phyloP scores from a whole-genome alignment of 1,140 invertebrate species.

The Apis laboriosa region DNA sequence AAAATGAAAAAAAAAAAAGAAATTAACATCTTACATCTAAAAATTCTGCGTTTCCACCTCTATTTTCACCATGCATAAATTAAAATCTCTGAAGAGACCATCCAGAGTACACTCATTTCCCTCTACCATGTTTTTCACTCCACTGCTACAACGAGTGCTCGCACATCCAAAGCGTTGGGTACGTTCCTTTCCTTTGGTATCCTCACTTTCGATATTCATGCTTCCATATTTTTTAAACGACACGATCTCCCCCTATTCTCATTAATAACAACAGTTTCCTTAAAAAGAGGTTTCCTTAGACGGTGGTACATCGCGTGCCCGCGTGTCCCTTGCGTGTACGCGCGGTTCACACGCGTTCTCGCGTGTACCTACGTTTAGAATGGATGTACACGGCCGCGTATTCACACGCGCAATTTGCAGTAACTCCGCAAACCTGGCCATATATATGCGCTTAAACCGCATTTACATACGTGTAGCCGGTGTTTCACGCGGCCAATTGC shows the following conservation, averaged over 20 bases:
- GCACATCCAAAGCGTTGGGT: background rate
- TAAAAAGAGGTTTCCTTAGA: conserved; percentile 19
- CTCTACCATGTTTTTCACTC: background rate
- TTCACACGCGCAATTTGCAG: conserved; percentile 60
- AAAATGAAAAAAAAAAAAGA: too few relatives aligned
- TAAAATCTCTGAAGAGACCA: background rate
- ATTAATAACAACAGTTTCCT: conserved; percentile 33
- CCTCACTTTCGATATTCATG: conserved; percentile 4
- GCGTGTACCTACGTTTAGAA: conserved; percentile 31
- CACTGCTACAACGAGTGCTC: background rate
- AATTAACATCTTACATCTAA: background rate
- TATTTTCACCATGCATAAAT: background rate
- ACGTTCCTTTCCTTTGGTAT: background rate
- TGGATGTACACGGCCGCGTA: conserved; percentile 24
- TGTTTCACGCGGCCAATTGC: conserved; percentile 63
- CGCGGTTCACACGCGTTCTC: background rate
- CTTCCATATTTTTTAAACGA: background rate
- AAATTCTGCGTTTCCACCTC: background rate
- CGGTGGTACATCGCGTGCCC: background rate
- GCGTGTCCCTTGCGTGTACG: background rate
- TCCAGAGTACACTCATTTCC: background rate
- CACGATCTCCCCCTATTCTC: background rate
- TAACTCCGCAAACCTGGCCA: conserved; percentile 52
- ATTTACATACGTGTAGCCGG: conserved; percentile 63
- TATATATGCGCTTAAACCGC: conserved; percentile 56